These are phyloP conservation scores for Lepus townsendii DNA, from an alignment of 2,797 vertebrate genomes.

Conservation along the genomic window DNA sequence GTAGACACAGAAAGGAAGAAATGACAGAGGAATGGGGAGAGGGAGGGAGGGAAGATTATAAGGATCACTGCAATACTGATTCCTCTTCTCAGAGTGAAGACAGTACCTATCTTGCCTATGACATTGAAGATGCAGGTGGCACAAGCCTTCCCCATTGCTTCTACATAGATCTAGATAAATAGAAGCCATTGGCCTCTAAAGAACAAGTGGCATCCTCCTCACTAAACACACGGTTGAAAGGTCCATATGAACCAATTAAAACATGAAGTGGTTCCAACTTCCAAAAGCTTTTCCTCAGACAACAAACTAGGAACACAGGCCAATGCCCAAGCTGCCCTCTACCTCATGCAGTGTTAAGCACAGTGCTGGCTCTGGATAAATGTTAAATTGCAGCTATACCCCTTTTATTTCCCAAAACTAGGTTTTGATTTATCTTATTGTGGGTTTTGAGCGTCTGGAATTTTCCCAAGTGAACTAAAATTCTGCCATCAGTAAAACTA, in stretches of 20 bases:
- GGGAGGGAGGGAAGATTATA: neutral
- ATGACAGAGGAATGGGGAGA: neutral
- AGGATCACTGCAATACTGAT: neutral
- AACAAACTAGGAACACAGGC: conserved; percentile 58
- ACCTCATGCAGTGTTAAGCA: neutral
- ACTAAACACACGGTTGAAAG: conserved; percentile 67
- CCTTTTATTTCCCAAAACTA: conserved; percentile 72
- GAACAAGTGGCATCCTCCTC: conserved; percentile 62
- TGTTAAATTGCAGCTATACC: conserved; percentile 35
- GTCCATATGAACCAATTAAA: conserved; percentile 76
- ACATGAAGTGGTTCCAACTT: conserved; percentile 62
- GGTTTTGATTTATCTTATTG: conserved; percentile 78
- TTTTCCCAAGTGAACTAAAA: conserved; percentile 77
- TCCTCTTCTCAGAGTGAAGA: neutral
- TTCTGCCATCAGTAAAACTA: conserved; percentile 67
- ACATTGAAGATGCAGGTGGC: neutral
- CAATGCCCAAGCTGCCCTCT: conserved; percentile 30
- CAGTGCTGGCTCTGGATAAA: conserved; percentile 29
- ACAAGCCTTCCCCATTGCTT: neutral
- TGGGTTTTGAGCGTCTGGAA: conserved; percentile 68
- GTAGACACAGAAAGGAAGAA: neutral
- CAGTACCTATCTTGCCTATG: neutral
- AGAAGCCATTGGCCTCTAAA: conserved; percentile 54
- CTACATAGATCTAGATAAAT: conserved; percentile 44
- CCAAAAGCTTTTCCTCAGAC: conserved; percentile 48